Evolutionary conservation across 2,113 vertebrate species (phyloP).

Genomic region (Nansenia antarctica): DNA sequence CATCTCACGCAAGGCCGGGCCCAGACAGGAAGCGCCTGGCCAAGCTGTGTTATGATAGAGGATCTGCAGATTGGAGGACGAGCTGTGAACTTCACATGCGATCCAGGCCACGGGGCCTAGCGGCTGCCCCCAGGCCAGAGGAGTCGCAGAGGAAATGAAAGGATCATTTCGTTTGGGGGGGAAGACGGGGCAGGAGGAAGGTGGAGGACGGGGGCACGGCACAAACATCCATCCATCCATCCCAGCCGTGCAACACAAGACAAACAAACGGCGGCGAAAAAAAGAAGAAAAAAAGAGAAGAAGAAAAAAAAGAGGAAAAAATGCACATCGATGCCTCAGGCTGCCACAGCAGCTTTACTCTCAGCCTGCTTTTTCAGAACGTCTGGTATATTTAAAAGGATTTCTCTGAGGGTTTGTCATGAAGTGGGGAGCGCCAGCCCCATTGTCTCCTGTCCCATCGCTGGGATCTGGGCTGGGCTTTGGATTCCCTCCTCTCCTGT

Average conservation of each 20-base stretch:
- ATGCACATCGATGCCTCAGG: slow-evolving; percentile 40
- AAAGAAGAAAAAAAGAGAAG: background rate
- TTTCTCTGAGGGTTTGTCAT: background rate
- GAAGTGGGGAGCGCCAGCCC: background rate
- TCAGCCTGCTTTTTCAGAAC: slow-evolving; percentile 24
- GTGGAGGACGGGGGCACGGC: slow-evolving; percentile 52
- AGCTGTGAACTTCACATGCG: slow-evolving; percentile 79
- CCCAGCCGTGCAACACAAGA: slow-evolving; percentile 36
- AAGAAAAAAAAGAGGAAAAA: background rate
- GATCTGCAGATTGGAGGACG: slow-evolving; percentile 76
- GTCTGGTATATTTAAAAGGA: slow-evolving; percentile 12
- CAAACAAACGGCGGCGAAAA: slow-evolving; percentile 43
- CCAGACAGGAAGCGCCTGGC: slow-evolving; percentile 80
- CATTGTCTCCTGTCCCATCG: background rate
- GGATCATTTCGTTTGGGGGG: slow-evolving; percentile 79
- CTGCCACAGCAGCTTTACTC: background rate
- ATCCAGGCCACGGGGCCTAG: slow-evolving; percentile 46
- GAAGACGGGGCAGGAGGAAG: slow-evolving; percentile 22
- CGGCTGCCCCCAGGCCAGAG: slow-evolving; percentile 71
- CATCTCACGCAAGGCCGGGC: slow-evolving; percentile 77
- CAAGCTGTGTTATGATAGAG: slow-evolving; percentile 76
- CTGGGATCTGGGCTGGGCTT: no score
- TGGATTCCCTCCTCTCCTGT: background rate
- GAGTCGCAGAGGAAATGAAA: slow-evolving; percentile 83
- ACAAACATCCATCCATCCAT: slow-evolving; percentile 47